Percentiles rank a stretch among this genome's conserved stretches.
phyloP scores from a whole-genome alignment of 2,797 vertebrate species.

The Centropyge bicolor region DNA sequence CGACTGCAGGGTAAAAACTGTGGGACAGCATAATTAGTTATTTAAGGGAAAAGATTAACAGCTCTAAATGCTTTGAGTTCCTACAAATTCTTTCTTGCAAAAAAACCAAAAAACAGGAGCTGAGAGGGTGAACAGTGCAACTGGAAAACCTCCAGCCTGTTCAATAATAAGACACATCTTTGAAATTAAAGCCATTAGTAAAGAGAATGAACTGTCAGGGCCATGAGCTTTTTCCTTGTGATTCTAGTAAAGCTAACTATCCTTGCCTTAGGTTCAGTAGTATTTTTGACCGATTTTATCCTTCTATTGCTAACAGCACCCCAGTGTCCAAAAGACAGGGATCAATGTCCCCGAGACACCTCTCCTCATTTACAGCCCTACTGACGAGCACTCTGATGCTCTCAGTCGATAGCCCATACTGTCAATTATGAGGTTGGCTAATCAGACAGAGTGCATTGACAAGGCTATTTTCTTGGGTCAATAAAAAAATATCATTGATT shows the following conservation, averaged over 20 bases:
- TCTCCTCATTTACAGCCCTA: constrained; percentile 65
- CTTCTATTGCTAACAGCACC: constrained; percentile 34
- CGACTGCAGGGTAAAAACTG: constrained; percentile 10
- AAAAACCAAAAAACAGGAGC: constrained; percentile 6
- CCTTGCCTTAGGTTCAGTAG: not conserved
- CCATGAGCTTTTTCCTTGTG: constrained; percentile 8
- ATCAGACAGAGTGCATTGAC: constrained; percentile 82
- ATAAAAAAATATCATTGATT: constrained; percentile 76
- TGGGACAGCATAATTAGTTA: constrained; percentile 11
- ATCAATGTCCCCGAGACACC: constrained; percentile 65
- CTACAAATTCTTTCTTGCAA: constrained; percentile 3
- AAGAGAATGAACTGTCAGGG: not conserved
- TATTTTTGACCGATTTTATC: constrained; percentile 44
- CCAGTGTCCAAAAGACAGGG: constrained; percentile 31
- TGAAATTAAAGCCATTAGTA: constrained; percentile 6
- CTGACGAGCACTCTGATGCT: constrained; percentile 60
- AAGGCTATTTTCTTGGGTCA: constrained; percentile 61
- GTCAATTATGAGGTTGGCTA: constrained; percentile 74
- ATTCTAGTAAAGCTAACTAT: constrained; percentile 9
- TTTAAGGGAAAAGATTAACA: constrained; percentile 16
- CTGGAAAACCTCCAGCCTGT: not conserved
- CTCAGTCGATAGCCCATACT: constrained; percentile 70
- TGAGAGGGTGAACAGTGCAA: not conserved
- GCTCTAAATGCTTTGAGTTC: constrained; percentile 31
- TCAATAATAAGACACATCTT: constrained; percentile 7